Evolutionary conservation across 2,113 vertebrate genomes (phyloP), one percentile per base, ranked within the genome.

Genomic region (Hippocampus barbouri): DNA sequence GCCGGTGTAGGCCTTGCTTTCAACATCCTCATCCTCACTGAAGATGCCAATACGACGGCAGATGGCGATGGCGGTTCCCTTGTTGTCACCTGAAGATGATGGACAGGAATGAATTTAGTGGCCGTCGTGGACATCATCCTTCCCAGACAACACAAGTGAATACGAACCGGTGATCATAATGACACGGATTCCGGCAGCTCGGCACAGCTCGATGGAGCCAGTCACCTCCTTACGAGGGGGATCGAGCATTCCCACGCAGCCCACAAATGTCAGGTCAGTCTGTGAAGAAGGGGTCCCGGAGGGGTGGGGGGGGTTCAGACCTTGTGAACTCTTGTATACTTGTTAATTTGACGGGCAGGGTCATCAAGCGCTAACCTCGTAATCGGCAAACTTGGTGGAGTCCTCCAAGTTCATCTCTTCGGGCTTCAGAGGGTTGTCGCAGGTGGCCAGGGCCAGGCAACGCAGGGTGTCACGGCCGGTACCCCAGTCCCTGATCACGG

Each of bases 241-340:
- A 86, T 98, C 96, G 91, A 98, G 72, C 96, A 97, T 98, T 41
- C 96, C 96, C 49, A 98, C 96, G 15, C 93, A 93, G 12, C 96
- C 96, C n/a, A 98, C 92, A 0, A 97, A 97, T 47, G 96, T 98
- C 90, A 98, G 72, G 86, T 97, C 95, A 61, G 9, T 81, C 92
- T 93, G 77, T 72, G 65, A 53, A 76, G 34, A 70, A n/a, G 67
- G 9, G 21, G 3, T 3, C 5, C 38, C 60, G 2, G 43, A 16
- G 45, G 41, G 49, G 5, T 8, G 14, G 10, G 10, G 43, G 1
- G 12, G 14, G 16, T 27, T 30, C 15, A 16, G 45, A 66, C 69
- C 14, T 34, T 38, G 11, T 51, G 53, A 41, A 18, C n/a, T 66
- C 43, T 49, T 1, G 10, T 43, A 21, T 27, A 61, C 15, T 27